Percentiles rank a stretch among this genome's conserved stretches.
These are phyloP conservation scores for Anaspis maculata DNA, from an alignment of 2,888 invertebrate species.

Conservation along the genomic window DNA sequence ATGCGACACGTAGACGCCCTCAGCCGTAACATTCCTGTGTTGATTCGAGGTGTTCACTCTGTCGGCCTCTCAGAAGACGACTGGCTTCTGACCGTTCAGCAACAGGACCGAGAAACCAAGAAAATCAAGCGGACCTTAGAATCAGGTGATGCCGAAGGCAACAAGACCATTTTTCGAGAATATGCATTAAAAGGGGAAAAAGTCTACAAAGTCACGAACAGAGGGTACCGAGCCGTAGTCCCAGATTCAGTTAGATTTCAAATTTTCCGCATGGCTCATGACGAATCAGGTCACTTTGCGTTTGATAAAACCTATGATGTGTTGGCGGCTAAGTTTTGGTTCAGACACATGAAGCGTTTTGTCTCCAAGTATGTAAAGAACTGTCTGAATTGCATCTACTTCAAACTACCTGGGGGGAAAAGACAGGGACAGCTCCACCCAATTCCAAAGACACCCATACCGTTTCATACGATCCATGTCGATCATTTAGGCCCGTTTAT, in stretches of 20 bases:
- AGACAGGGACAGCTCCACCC: constrained; percentile 1
- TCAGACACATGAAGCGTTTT: constrained; percentile 8
- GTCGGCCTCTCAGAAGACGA: constrained; percentile 7
- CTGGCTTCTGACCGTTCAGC: constrained; percentile 12
- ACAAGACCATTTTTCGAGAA: constrained; percentile 13
- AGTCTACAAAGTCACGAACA: constrained; percentile 13
- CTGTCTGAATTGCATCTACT: constrained; percentile 4
- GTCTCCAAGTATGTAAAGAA: constrained; percentile 2
- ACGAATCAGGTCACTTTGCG: constrained; percentile 26
- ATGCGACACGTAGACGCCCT: constrained; percentile 11
- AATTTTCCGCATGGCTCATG: constrained; percentile 18
- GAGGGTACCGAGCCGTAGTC: constrained; percentile 11
- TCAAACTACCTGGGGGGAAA: constrained; percentile 1
- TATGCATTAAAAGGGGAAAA: constrained; percentile 13
- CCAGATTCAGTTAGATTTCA: constrained; percentile 20
- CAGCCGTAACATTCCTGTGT: constrained; percentile 7
- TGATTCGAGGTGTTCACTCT: background rate
- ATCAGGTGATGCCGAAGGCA: constrained; percentile 1
- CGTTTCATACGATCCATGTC: constrained; percentile 2
- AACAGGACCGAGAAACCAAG: constrained; percentile 4
- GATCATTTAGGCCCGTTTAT: constrained; percentile 1
- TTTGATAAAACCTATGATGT: constrained; percentile 18
- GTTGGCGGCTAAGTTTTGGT: constrained; percentile 9
- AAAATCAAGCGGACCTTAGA: constrained; percentile 4
- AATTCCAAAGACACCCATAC: background rate